Base-by-base conservation (phyloP, 2,888 invertebrate genomes). In the Creontiades dilutus region DNA sequence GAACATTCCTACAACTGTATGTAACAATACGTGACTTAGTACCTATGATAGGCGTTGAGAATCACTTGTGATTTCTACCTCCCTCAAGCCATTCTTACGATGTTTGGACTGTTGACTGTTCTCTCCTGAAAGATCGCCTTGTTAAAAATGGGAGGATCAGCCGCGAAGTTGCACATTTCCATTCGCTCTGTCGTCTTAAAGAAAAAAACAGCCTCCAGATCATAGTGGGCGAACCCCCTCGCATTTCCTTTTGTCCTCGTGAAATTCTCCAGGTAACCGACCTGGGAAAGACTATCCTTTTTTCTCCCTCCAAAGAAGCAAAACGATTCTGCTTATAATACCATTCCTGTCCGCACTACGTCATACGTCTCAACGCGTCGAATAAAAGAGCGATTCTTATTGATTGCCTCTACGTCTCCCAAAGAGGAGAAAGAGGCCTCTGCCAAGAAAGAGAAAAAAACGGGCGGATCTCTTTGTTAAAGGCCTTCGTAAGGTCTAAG, bases 331-430 rank as follows among this genome's bases (percentile, higher is more conserved):
- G 46, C 19, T 78, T 47, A 47, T 46, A 47, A 78, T 57, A 85
- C 75, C 86, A 75, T 19, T 86, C 86, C 86, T 86, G 86, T 86
- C 86, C 86, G 86, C 86, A 86, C 86, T 68, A 75, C 86, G 86
- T 86, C 86, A 86, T 86, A 86, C 55, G 86, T 75, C 86, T 86
- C 86, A 86, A 86, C 86, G 86, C 86, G 46, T 37, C 86, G 86
- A 47, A 86, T 86, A 86, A 86, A 86, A 57, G 85, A n/a, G 57
- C 80, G 52, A 46, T 61, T 68, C 28, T 86, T 86, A 86, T 86
- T 86, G 86, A 86, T 86, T 86, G 86, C 86, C 19, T 86, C 46
- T 86, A 68, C 23, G 68, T 68, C 23, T 85, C 61, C 55, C 4
- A 23, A 84, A 68, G 47, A 46, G 37, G 37, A 75, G 82, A 82